Percentiles rank a stretch among this genome's conserved stretches.
These are phyloP conservation scores for Aphelenchoides besseyi DNA, from an alignment of 1,140 invertebrate genomes.

Conservation along the genomic window DNA sequence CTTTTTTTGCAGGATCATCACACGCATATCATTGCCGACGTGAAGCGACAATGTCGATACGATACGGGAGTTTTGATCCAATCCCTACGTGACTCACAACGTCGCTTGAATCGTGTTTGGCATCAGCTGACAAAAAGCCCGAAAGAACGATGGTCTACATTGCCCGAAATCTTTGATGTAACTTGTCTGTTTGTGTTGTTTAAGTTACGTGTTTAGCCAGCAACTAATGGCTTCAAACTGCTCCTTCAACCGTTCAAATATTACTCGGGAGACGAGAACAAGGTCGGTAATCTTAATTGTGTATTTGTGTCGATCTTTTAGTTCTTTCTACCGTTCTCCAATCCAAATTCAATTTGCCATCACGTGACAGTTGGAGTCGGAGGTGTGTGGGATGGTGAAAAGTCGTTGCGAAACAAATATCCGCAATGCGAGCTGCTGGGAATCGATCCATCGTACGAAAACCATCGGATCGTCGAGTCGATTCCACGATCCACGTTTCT, in stretches of 20 bases:
- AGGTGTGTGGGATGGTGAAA: background rate
- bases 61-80: background rate
- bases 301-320: background rate
- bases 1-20: background rate
- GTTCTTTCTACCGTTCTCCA: background rate
- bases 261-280: slow-evolving; percentile 11
- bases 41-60: background rate
- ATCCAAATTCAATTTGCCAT: background rate
- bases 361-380: slow-evolving; percentile 1
- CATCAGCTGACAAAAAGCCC: background rate
- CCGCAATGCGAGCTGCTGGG: slow-evolving; percentile 1
- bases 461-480: background rate
- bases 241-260: slow-evolving; percentile 1
- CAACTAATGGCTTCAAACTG: background rate
- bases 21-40: background rate
- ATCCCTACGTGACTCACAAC: background rate
- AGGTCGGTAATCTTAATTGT: background rate
- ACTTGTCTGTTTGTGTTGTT: too few relatives aligned
- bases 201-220: background rate
- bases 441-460: background rate
- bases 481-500: background rate
- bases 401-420: slow-evolving; percentile 10
- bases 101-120: background rate
- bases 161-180: background rate
- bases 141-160: background rate